Conservation (phyloP, 2,797 vertebrate species). For the Thaleichthys pacificus region DNA sequence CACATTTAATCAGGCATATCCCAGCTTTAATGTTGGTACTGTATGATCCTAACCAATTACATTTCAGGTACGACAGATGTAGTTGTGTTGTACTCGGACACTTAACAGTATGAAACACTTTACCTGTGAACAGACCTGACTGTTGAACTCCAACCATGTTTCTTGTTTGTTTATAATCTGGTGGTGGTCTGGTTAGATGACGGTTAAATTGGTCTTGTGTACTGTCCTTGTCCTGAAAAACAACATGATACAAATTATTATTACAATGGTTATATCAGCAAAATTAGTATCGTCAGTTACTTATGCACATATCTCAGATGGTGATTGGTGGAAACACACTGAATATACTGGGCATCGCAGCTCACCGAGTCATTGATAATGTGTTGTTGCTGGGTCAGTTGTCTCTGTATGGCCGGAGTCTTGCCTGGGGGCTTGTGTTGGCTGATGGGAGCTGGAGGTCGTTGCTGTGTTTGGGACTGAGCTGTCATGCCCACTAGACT, state of each 20-base stretch:
- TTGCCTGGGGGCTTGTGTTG: conserved; percentile 85
- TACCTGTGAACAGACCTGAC: conserved; percentile 83
- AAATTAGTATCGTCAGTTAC: neutral
- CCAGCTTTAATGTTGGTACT: no score
- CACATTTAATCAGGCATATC: no score
- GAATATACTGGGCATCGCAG: neutral
- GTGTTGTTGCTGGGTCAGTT: conserved; percentile 83
- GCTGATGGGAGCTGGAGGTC: conserved; percentile 61
- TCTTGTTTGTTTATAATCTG: conserved; percentile 94
- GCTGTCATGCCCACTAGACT: conserved; percentile 50
- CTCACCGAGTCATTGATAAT: conserved; percentile 81
- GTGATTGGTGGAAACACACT: no score
- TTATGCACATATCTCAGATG: no score
- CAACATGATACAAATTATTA: conserved; percentile 25
- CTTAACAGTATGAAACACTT: neutral
- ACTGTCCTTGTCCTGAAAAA: conserved; percentile 85
- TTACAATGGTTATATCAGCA: neutral
- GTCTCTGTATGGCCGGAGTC: conserved; percentile 81
- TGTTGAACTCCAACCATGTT: conserved; percentile 80
- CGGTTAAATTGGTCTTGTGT: conserved; percentile 89
- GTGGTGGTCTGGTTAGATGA: conserved; percentile 91
- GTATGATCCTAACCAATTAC: neutral
- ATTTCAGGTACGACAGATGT: no score
- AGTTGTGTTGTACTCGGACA: no score
- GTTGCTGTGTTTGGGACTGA: conserved; percentile 79